Evolutionary conservation across 2,888 invertebrate species (phyloP).

Genomic region (Azorinus chamasolen): DNA sequence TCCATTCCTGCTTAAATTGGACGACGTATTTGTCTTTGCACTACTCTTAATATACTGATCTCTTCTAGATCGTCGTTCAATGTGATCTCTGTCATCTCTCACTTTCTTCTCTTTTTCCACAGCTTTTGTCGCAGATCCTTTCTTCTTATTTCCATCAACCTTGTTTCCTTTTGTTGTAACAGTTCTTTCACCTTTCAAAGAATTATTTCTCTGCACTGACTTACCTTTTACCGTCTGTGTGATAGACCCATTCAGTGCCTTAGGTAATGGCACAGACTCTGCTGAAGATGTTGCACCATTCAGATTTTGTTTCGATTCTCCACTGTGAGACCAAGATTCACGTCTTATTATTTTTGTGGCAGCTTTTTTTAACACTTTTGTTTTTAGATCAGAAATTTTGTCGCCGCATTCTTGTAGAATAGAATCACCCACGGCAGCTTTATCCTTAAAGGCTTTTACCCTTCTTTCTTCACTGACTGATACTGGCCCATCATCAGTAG

Average conservation of each 20-base stretch:
- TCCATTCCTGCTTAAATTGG: neutral
- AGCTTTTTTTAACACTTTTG: slow-evolving; percentile 72
- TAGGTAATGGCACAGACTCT: too few species aligned
- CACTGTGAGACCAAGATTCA: slow-evolving; percentile 44
- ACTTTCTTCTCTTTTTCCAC: neutral
- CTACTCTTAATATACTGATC: slow-evolving; percentile 25
- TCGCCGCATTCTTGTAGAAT: neutral
- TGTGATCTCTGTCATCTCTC: neutral
- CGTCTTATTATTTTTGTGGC: slow-evolving; percentile 70
- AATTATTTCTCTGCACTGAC: slow-evolving; percentile 20
- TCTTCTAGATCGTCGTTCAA: slow-evolving; percentile 25
- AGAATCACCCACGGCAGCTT: too few species aligned
- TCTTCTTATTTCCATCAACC: slow-evolving; percentile 5
- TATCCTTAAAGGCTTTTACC: too few species aligned
- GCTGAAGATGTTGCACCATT: too few species aligned
- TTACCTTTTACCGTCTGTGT: neutral
- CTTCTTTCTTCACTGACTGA: too few species aligned
- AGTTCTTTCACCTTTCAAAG: slow-evolving; percentile 21
- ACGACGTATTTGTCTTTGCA: slow-evolving; percentile 1
- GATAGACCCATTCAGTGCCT: too few species aligned
- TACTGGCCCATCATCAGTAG: too few species aligned
- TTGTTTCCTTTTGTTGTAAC: slow-evolving; percentile 17
- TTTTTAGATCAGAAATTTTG: slow-evolving; percentile 63
- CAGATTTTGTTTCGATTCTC: too few species aligned
- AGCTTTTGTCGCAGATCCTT: slow-evolving; percentile 3